Base-by-base conservation (phyloP, 2,797 vertebrate genomes). In the Anabas testudineus region DNA sequence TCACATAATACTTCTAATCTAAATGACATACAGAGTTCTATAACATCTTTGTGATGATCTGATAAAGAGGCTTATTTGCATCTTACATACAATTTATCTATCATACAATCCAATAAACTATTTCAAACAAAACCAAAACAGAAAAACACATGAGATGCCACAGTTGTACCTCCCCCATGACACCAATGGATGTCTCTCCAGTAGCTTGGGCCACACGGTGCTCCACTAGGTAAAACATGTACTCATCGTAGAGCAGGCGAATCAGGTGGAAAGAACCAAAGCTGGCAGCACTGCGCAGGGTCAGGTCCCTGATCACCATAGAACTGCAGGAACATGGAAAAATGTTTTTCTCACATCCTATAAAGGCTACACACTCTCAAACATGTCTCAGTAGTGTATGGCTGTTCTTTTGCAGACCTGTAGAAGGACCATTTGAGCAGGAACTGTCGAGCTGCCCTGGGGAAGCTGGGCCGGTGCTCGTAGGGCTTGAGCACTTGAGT, bases 191-290 rank as follows among this genome's bases (percentile, higher is more conserved):
- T 0, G 96, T 99, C 92, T 99, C 97, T 53, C 98, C 97, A 0
- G 97, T 97, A 0, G 97, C 98, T 81, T 96, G 95, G n/a, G 98
- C 98, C 13, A 99, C 98, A 0, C 98, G 97, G 53, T 99, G 97
- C 89, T 99, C 98, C 71, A 99, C 98, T 79, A 99, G 92, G 89
- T 99, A 99, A 90, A 99, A 99, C 98, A 99, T 99, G 92, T 99
- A 99, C 79, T 99, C 98, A 0, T 99, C 98, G 0, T 99, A 99
- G 7, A 99, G 95, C 85, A 99, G 94, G 53, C 98, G 96, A 86
- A 99, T 99, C 76, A 99, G 94, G 92, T 99, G 98, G 92, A 99
- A 99, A 83, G 98, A 99, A 43, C 98, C 97, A 0, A 99, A 99
- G 88, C 98, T 99, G 87, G 97, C 98, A 0, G 97, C 98, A 0